A percentile compares a stretch with the other conserved stretches of the same genome.
phyloP scores from a whole-genome alignment of 2,888 invertebrate species.

The Abrostola tripartita region DNA sequence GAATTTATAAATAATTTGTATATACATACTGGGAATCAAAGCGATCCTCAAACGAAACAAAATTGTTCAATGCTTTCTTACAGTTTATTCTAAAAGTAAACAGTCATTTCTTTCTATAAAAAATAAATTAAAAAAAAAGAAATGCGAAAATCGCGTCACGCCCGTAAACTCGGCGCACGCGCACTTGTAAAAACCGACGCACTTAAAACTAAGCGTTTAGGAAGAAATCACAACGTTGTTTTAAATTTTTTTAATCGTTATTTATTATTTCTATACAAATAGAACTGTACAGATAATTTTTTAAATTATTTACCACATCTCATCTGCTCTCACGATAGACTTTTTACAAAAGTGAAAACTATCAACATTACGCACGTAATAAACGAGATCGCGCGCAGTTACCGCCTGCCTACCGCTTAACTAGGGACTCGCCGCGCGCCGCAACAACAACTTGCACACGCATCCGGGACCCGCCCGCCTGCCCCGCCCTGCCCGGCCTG shows the following conservation, averaged over 20 bases:
- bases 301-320: conserved; percentile 88
- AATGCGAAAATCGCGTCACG: conserved; percentile 72
- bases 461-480: conserved; percentile 12
- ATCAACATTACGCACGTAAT: conserved; percentile 86
- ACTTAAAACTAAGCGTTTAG: conserved; percentile 77
- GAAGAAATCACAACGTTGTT: conserved; percentile 87
- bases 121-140: conserved; percentile 80
- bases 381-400: conserved; percentile 79
- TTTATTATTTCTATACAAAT: conserved; percentile 90
- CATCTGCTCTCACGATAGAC: conserved; percentile 86
- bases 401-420: conserved; percentile 54
- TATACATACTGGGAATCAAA: conserved; percentile 61
- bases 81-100: conserved; percentile 87
- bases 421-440: conserved; percentile 46
- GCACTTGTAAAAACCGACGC: conserved; percentile 63
- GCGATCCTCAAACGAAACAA: conserved; percentile 77
- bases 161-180: conserved; percentile 64
- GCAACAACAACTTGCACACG: conserved; percentile 39
- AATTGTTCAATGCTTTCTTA: conserved; percentile 80
- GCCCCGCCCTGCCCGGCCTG: conserved; percentile 2
- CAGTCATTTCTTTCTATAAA: conserved; percentile 83
- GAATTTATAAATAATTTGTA: conserved; percentile 21
- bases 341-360: conserved; percentile 90
- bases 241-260: conserved; percentile 87
- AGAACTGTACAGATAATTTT: conserved; percentile 89